Evolutionary conservation across 2,888 invertebrate genomes (phyloP).

Genomic region (Belgica antarctica): DNA sequence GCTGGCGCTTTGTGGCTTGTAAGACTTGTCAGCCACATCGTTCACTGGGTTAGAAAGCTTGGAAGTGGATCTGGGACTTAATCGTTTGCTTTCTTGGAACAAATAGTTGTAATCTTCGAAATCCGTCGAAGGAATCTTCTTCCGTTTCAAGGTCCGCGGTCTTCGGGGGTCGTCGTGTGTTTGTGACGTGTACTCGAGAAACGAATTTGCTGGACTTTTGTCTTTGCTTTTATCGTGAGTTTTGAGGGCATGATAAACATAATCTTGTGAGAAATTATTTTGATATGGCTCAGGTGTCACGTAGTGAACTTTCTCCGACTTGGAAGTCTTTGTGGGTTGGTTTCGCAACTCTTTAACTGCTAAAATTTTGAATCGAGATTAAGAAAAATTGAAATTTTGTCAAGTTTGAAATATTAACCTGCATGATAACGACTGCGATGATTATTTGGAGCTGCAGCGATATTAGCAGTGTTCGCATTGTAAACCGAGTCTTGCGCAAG

Average conservation of each 20-base stretch:
- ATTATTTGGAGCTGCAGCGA: background rate
- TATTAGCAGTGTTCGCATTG: background rate
- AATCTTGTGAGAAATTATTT: slow-evolving; percentile 32
- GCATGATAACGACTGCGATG: background rate
- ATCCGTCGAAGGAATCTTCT: background rate
- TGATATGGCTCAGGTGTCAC: slow-evolving; percentile 28
- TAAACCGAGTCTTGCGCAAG: slow-evolving; percentile 32
- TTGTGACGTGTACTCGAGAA: background rate
- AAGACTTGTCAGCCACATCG: slow-evolving; percentile 23
- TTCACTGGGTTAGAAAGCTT: slow-evolving; percentile 19
- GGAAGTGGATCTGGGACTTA: slow-evolving; percentile 26
- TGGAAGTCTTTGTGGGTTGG: background rate
- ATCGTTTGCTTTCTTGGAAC: slow-evolving; percentile 24
- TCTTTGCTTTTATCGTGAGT: background rate
- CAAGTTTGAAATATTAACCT: slow-evolving; percentile 1
- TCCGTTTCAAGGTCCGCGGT: background rate
- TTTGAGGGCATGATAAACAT: background rate
- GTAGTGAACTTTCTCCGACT: slow-evolving; percentile 26
- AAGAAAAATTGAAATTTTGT: background rate
- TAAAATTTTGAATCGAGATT: background rate
- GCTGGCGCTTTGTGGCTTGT: slow-evolving; percentile 24
- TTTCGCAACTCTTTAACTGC: background rate
- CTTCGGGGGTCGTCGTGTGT: slow-evolving; percentile 6
- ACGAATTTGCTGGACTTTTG: background rate
- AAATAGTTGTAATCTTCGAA: slow-evolving; percentile 19